phyloP scores from a whole-genome alignment of 23 tunicate species.

The Diplosoma virens region DNA sequence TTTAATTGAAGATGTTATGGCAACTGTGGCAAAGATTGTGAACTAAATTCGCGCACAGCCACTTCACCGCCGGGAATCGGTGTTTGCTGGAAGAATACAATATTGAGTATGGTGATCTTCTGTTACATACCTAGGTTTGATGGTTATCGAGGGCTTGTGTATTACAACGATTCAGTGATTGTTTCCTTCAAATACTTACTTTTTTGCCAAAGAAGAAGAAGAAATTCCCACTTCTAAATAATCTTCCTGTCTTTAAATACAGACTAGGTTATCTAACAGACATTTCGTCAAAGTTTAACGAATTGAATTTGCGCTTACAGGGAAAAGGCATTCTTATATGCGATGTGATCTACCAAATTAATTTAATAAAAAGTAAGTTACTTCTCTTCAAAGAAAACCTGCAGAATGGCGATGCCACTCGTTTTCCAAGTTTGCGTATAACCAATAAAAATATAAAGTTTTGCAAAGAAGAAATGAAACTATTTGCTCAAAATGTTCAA shows the following conservation, averaged over 20 bases:
- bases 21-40: no score
- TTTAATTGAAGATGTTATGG: conserved; percentile 3
- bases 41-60: no score
- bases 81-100: background rate
- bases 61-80: no score
- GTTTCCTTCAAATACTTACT: background rate
- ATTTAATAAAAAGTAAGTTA: background rate
- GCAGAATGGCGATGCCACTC: background rate
- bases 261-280: no score
- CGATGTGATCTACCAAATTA: background rate
- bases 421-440: no score
- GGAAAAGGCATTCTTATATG: background rate
- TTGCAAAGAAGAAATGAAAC: background rate
- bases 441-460: background rate
- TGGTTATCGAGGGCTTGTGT: background rate
- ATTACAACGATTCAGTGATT: background rate
- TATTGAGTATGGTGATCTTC: background rate
- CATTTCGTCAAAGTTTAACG: background rate
- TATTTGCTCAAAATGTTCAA: background rate
- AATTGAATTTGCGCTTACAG: background rate
- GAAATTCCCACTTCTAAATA: background rate
- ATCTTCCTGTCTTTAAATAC: background rate
- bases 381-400: background rate
- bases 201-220: background rate
- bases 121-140: background rate